A percentile compares a stretch with the other conserved stretches of the same genome.
phyloP scores from a whole-genome alignment of 2,797 vertebrate species.

The Pseudotriccus pelzelni region DNA sequence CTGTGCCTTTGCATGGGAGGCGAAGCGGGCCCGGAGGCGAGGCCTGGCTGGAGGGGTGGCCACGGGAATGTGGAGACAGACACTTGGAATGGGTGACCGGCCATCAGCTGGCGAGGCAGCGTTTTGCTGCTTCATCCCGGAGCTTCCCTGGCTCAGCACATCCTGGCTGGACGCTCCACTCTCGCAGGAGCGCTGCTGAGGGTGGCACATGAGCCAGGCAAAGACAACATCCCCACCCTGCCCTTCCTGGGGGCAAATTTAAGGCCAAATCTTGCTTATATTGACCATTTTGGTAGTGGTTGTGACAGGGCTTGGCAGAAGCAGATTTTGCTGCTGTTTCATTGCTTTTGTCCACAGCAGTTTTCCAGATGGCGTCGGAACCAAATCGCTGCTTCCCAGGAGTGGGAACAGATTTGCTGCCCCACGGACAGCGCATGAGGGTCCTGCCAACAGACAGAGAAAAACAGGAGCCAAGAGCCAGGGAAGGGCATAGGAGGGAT shows the following conservation, averaged over 20 bases:
- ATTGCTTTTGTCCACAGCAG: background rate
- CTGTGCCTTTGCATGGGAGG: background rate
- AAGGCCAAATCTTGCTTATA: background rate
- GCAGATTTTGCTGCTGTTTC: background rate
- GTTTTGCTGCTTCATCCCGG: background rate
- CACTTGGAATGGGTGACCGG: background rate
- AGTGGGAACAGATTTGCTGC: background rate
- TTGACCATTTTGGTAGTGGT: background rate
- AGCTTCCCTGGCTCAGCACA: background rate
- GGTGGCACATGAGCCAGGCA: background rate
- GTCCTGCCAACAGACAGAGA: background rate
- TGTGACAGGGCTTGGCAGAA: background rate
- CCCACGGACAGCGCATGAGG: background rate
- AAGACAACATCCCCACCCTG: background rate
- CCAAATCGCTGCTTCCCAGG: background rate
- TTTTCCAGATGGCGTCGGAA: background rate
- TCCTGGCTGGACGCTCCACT: accelerated
- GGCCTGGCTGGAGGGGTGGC: background rate
- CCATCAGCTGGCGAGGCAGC: background rate
- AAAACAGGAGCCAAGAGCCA: background rate
- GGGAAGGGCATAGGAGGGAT: background rate
- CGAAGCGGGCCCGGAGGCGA: accelerated
- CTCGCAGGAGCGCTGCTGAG: background rate
- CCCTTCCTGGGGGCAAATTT: background rate
- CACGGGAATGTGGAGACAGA: background rate